Evolutionary conservation across 2,797 vertebrate genomes (phyloP), one percentile per base, ranked within the genome.

Genomic region (Anas bahamensis): DNA sequence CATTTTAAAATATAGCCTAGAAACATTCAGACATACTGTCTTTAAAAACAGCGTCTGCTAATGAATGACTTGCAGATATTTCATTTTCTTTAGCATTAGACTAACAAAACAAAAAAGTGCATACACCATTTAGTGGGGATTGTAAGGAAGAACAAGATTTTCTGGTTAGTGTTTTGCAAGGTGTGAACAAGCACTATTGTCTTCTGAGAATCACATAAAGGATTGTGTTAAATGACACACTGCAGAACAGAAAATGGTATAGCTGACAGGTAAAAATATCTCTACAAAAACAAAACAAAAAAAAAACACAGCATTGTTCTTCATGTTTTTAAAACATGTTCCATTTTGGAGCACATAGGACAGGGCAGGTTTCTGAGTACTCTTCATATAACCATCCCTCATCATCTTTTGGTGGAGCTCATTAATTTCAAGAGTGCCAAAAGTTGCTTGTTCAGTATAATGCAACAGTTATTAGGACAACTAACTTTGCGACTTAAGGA

Each of bases 71-170:
- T 77, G 17, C 6, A 90, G 21, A 37, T 33, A 50, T n/a, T 74
- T 64, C 9, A 28, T 52, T 64, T 75, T n/a, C 48, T 17, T 35
- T 60, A 72, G 24, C 33, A 39, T 22, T 46, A 85, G 12, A 15
- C 24, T 69, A 82, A 50, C 48, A 13, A 48, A 22, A 46, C 44
- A 82, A n/a, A 26, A 80, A 12, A 18, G 22, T 56, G 12, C 24
- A 46, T 56, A 31, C 0, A 2, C 12, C 17, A 41, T 8, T 14
- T 1, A 60, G 17, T 6, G 3, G 9, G 4, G 12, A 61, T 72
- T 0, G 9, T 35, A 68, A 86, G 16, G 21, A 84, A 86, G 21
- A 11, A 17, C 13, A 44, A 77, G 24, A 10, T 74, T 87, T 87
- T 68, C 59, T 77, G 31, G 19, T 10, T 66, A 77, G 24, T 5